A percentile compares a stretch with the other conserved stretches of the same genome.
These are phyloP conservation scores for Pogonophryne albipinna DNA, from an alignment of 2,797 vertebrate species.

Conservation along the genomic window DNA sequence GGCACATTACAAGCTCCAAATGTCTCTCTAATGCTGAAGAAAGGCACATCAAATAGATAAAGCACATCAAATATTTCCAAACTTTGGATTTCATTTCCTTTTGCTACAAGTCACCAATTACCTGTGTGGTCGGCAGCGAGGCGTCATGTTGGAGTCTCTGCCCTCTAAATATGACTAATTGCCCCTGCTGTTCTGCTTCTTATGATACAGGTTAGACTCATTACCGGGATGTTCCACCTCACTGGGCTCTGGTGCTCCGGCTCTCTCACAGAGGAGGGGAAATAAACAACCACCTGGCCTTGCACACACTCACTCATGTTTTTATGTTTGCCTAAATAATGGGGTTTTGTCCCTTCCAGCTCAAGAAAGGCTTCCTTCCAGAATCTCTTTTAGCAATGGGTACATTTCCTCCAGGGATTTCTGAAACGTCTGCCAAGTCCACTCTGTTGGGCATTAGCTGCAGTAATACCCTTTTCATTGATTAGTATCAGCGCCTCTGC, in stretches of 20 bases:
- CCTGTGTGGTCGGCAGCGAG: conserved; percentile 39
- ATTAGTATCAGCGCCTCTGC: conserved; percentile 58
- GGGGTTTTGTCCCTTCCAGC: conserved; percentile 24
- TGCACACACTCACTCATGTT: neutral
- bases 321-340: conserved; percentile 30
- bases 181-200: conserved; percentile 70
- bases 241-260: conserved; percentile 24
- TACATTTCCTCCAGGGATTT: conserved; percentile 45
- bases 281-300: conserved; percentile 52
- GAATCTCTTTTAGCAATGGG: conserved; percentile 30
- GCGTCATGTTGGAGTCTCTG: conserved; percentile 33
- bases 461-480: conserved; percentile 64
- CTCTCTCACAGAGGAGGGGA: conserved; percentile 47
- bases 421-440: conserved; percentile 49
- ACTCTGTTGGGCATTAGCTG: conserved; percentile 57
- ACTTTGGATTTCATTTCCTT: neutral
- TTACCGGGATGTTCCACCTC: conserved; percentile 67
- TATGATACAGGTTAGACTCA: conserved; percentile 73
- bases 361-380: conserved; percentile 26
- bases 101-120: conserved; percentile 21
- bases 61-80: neutral
- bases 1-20: conserved; percentile 22
- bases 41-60: neutral
- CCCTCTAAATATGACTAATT: conserved; percentile 78
- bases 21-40: neutral